Conservation (phyloP, 2,113 vertebrate genomes). For the Dermatemys mawii region DNA sequence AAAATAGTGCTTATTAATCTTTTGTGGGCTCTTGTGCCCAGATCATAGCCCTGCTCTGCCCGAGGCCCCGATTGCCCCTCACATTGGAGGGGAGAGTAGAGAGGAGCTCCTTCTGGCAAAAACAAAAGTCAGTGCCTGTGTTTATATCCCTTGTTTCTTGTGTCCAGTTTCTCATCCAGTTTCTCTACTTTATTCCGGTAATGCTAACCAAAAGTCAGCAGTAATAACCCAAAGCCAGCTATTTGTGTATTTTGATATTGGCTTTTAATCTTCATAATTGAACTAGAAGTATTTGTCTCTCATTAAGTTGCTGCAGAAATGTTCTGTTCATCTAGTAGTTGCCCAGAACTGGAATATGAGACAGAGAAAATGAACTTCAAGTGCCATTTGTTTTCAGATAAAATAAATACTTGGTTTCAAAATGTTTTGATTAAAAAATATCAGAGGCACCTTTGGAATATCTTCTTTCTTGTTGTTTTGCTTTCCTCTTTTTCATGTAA, state of each 20-base stretch:
- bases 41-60: too few relatives aligned
- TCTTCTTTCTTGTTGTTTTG: not conserved
- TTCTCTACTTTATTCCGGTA: not conserved
- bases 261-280: conserved; percentile 2
- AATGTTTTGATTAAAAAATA: conserved; percentile 18
- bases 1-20: too few relatives aligned
- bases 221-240: not conserved
- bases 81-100: too few relatives aligned
- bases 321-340: not conserved
- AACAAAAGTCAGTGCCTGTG: not conserved
- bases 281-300: not conserved
- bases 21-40: too few relatives aligned
- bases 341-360: not conserved
- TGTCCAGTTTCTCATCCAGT: not conserved
- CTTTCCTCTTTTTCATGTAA: not conserved
- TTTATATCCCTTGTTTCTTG: not conserved
- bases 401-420: conserved; percentile 1
- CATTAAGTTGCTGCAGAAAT: conserved; percentile 11
- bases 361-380: not conserved
- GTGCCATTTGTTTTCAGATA: conserved; percentile 22
- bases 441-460: not conserved
- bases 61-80: too few relatives aligned
- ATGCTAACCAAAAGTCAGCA: not conserved
- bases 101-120: too few relatives aligned
- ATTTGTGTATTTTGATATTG: not conserved